Evolutionary conservation across 2,113 vertebrate genomes (phyloP).

Genomic region (Trogon surrucura): DNA sequence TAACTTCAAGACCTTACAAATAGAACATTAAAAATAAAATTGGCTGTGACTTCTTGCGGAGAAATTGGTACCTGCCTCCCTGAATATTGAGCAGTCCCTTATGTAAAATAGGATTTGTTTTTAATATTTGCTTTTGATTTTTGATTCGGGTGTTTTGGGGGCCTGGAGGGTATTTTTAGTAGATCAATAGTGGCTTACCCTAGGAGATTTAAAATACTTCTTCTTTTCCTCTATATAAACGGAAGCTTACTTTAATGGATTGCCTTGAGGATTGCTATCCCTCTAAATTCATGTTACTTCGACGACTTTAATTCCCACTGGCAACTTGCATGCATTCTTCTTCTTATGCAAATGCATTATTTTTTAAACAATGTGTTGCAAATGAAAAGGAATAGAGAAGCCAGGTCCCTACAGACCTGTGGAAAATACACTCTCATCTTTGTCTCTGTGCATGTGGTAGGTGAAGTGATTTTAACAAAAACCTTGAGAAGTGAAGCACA

Average conservation of each 20-base stretch:
- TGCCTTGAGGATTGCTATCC: background rate
- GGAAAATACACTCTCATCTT: background rate
- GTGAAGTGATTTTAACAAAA: background rate
- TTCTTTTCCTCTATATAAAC: background rate
- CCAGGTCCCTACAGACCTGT: background rate
- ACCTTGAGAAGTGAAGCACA: background rate
- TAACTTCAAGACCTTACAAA: background rate
- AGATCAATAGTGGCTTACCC: background rate
- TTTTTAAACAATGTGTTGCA: constrained; percentile 23
- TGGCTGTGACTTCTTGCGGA: background rate
- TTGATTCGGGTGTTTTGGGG: background rate
- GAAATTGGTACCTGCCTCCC: background rate
- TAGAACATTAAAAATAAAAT: background rate
- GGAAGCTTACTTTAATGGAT: background rate
- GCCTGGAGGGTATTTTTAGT: background rate
- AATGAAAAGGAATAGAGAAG: background rate
- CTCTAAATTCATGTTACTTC: constrained; percentile 15
- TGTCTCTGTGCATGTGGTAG: background rate
- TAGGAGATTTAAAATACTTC: background rate
- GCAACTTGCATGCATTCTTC: background rate
- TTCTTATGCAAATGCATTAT: background rate
- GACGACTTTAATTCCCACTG: constrained; percentile 14
- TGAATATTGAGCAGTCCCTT: background rate
- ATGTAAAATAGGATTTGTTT: background rate
- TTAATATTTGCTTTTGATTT: constrained; percentile 2